Evolutionary conservation across 2,797 vertebrate species (phyloP), one percentile per base, ranked within the genome.

Genomic region (Acanthornis magna): DNA sequence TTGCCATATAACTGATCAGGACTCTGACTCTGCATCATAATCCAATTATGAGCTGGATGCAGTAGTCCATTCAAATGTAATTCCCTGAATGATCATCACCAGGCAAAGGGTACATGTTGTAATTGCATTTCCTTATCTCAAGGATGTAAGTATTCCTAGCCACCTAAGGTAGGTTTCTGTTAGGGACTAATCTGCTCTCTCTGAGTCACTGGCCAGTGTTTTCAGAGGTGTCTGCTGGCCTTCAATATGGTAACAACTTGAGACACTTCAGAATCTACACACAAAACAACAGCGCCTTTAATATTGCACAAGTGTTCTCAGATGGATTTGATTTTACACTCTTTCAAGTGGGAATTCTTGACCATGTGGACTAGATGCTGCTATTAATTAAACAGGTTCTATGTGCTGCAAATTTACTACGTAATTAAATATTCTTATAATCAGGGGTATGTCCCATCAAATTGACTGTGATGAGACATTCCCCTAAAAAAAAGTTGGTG

Each of bases 121-220:
- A 96, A 96, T 92, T 95, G 32, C 60, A 85, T 95, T 95, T 88
- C 70, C 67, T 91, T 95, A 96, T 96, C 95, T 91, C 80, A 26
- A 55, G 55, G 83, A 67, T 7, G 5, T 65, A 23, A 85, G n/a
- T 88, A 60, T 79, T 78, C 40, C 47, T 8, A 42, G 60, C 12
- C 47, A 86, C 66, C 70, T 42, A 18, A 26, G 32, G 36, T 62
- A 81, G 70, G 40, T 65, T 89, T 91, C 63, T 75, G n/a, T 32
- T 18, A 20, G 32, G 50, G 30, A 38, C 48, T 22, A 68, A 36
- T 14, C 76, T 38, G 34, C 29, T 70, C 65, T 65, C 65, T 42
- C 51, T 11, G 30, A 81, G 76, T 40, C 54, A 32, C 15, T 34
- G 77, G 17, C 23, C 77, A 54, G 29, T 8, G 6, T n/a, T 51